These are phyloP conservation scores for Pomacea canaliculata DNA, from an alignment of 2,888 invertebrate genomes.

Conservation along the genomic window DNA sequence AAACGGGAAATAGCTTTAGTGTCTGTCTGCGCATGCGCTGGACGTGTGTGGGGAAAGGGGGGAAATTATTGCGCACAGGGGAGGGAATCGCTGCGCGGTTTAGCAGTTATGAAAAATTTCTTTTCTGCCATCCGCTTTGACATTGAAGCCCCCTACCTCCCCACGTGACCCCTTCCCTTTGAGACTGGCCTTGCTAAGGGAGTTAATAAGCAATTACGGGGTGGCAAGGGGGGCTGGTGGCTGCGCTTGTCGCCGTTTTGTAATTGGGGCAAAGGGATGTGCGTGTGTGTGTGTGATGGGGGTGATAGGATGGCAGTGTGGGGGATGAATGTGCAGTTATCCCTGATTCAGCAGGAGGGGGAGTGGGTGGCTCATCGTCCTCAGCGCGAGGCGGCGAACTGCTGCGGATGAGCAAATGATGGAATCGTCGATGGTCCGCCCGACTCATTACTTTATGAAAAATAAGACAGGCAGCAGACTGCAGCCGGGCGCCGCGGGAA, in stretches of 20 bases:
- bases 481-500: neutral
- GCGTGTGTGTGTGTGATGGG: no score
- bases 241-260: neutral
- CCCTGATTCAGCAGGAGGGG: neutral
- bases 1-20: no score
- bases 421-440: conserved; percentile 22
- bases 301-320: neutral
- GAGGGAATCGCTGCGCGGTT: neutral
- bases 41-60: no score
- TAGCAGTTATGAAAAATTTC: conserved; percentile 5
- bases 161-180: neutral
- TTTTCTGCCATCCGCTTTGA: neutral
- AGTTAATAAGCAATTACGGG: conserved; percentile 22
- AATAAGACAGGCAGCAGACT: conserved; percentile 27
- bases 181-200: conserved; percentile 4
- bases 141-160: no score
- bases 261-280: neutral
- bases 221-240: no score
- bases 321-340: conserved; percentile 7
- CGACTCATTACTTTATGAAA: conserved; percentile 32
- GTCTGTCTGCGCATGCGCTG: no score
- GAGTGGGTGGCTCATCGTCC: no score
- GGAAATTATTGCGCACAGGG: no score
- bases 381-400: neutral
- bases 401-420: conserved; percentile 13